phyloP scores from a whole-genome alignment of 2,888 invertebrate species.

The Pseudococcus longispinus region DNA sequence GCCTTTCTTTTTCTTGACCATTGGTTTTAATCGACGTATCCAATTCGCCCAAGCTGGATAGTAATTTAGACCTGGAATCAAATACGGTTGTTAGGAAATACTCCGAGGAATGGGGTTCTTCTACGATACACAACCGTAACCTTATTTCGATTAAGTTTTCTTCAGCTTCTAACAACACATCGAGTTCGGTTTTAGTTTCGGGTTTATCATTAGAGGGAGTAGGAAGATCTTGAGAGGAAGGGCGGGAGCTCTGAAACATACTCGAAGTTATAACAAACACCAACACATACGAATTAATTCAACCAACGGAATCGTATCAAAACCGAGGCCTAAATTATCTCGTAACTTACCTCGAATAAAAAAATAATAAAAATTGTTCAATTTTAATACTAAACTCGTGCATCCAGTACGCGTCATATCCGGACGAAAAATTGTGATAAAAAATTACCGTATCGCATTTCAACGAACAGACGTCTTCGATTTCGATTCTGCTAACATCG shows the following conservation, averaged over 20 bases:
- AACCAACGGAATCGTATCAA: not conserved
- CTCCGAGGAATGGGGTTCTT: not conserved
- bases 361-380: not conserved
- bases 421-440: not conserved
- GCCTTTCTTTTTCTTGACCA: not conserved
- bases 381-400: not conserved
- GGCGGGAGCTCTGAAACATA: not conserved
- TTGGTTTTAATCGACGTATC: constrained; percentile 2
- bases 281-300: not conserved
- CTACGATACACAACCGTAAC: not conserved
- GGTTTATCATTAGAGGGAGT: not conserved
- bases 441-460: constrained; percentile 26
- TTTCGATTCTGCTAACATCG: not conserved
- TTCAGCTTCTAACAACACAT: not conserved
- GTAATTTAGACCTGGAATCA: constrained; percentile 2
- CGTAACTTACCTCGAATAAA: not conserved
- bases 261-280: not conserved
- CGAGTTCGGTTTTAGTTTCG: not conserved
- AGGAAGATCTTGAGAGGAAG: not conserved
- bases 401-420: not conserved
- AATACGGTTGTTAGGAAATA: not conserved
- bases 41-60: constrained; percentile 4
- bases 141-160: constrained; percentile 29
- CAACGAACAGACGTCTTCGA: not conserved
- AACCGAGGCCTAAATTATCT: not conserved